Evolutionary conservation across 1,140 invertebrate genomes (phyloP), one percentile per base, ranked within the genome.

Genomic region (Protaetia brevitarsis): DNA sequence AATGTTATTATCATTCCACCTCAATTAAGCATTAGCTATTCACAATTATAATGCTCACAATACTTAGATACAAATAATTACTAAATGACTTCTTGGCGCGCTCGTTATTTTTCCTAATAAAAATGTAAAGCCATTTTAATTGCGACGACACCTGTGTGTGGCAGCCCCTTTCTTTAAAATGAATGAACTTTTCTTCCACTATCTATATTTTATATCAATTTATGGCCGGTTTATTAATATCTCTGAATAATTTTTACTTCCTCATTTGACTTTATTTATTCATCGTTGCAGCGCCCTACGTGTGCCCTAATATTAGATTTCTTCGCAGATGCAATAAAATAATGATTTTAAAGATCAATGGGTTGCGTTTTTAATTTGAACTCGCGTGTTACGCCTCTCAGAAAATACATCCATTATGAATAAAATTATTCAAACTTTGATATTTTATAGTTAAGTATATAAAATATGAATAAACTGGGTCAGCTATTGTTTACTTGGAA

Each of bases 71-170:
- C 13, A n/a, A n/a, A n/a, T 45, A 45, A 19, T 7, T 45, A 45
- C 37, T 45, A 16, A 45, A 19, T 45, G 16, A 45, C 13, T 45
- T n/a, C n/a, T 45, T 45, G 13, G 7, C n/a, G 8, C 37, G 7
- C 2, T 45, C 16, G 16, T 45, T 45, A 45, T 45, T 45, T 19
- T 16, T 45, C 0, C 21, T 19, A 45, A 19, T 13, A 19, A 45
- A 45, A 19, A 19, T 45, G n/a, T n/a, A n/a, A n/a, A n/a, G n/a
- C n/a, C n/a, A 45, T 45, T 45, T 45, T 45, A 45, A 45, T 45
- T 45, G 37, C 37, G 37, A 2, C 21, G 6, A 8, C 37, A 45
- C 37, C 37, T 45, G 37, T 45, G 21, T 34, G 13, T n/a, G n/a
- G 2, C 31, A 34, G 31, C 37, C 37, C 1, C 16, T n/a, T 45